Conservation (phyloP, 2,113 vertebrate genomes). For the Saccopteryx bilineata region DNA sequence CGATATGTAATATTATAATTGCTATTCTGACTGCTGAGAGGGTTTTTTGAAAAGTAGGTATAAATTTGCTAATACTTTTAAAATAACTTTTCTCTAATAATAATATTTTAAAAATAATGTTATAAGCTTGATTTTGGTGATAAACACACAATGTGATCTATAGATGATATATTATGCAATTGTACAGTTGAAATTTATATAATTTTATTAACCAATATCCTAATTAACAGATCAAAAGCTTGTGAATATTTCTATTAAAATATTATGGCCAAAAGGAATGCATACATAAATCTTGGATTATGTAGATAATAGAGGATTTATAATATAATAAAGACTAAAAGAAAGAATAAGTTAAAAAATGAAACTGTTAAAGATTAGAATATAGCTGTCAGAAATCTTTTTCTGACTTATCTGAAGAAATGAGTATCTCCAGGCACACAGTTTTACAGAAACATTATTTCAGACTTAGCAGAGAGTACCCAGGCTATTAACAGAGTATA, state of each 20-base stretch:
- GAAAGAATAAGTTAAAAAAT: neutral
- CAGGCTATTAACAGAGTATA: neutral
- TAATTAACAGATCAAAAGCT: neutral
- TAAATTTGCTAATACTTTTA: neutral
- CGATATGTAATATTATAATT: neutral
- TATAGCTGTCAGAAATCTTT: neutral
- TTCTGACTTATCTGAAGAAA: neutral
- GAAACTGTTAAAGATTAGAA: slow-evolving; percentile 23
- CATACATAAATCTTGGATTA: neutral
- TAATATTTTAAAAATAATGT: neutral
- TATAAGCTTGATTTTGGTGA: neutral
- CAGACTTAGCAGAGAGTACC: neutral
- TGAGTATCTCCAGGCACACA: neutral
- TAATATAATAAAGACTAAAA: neutral
- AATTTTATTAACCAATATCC: neutral
- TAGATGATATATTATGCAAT: neutral
- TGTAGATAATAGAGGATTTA: too few species aligned
- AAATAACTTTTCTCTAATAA: neutral
- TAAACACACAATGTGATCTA: neutral
- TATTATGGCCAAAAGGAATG: neutral
- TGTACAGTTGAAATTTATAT: neutral
- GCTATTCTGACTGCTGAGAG: neutral
- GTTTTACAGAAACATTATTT: neutral
- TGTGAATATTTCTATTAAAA: slow-evolving; percentile 13
- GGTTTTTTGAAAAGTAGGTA: neutral